Evolutionary conservation across 2,888 invertebrate species (phyloP).

Genomic region (Lasius fuliginosus): DNA sequence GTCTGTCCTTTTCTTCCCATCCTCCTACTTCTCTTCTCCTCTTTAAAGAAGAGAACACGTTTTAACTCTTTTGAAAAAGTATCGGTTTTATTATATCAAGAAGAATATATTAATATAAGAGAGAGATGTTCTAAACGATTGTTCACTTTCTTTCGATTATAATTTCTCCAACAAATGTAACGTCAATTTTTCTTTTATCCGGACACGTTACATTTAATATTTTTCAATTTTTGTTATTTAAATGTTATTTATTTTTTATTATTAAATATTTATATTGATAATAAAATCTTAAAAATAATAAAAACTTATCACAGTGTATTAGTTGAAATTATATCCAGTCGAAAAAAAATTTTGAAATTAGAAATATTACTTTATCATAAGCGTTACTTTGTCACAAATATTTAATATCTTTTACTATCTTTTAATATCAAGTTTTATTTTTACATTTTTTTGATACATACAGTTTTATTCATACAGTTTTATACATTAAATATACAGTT

Average conservation of each 20-base stretch:
- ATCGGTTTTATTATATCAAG: slow-evolving; percentile 2
- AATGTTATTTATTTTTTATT: slow-evolving; percentile 1
- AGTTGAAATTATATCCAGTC: not conserved
- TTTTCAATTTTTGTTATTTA: not conserved
- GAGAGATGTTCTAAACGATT: not conserved
- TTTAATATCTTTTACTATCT: not conserved
- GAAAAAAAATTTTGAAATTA: not conserved
- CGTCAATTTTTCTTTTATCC: not conserved
- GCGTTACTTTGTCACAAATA: not conserved
- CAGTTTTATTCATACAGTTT: not conserved
- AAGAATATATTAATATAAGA: not conserved
- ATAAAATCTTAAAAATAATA: not conserved
- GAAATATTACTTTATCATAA: not conserved
- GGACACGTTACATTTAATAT: not conserved
- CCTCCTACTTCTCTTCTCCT: slow-evolving; percentile 43
- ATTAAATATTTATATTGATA: slow-evolving; percentile 2
- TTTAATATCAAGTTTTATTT: not conserved
- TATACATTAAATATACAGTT: slow-evolving; percentile 15
- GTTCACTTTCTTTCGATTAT: not conserved
- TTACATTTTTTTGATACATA: not conserved
- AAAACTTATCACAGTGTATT: not conserved
- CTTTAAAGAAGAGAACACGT: slow-evolving; percentile 73
- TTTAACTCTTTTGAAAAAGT: slow-evolving; percentile 74
- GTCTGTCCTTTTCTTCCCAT: slow-evolving; percentile 35
- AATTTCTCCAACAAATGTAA: not conserved